Conservation (phyloP, 2,888 invertebrate species). For the Tethea ocularis region DNA sequence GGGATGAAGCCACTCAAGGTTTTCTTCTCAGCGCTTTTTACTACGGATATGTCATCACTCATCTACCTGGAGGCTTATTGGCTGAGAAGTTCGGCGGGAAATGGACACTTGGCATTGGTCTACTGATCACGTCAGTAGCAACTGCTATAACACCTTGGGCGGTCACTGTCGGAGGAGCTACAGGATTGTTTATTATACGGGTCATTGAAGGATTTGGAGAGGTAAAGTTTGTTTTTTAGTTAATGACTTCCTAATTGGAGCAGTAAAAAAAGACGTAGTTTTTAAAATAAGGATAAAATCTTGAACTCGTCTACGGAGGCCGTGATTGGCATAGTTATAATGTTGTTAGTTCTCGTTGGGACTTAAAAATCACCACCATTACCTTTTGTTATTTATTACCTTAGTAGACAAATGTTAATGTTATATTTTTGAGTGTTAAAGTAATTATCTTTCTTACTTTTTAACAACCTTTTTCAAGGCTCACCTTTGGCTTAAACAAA, state of each 20-base stretch:
- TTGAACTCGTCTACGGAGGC: not conserved
- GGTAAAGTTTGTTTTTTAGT: constrained; percentile 58
- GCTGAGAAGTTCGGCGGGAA: constrained; percentile 94
- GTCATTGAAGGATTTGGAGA: constrained; percentile 85
- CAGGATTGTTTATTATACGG: constrained; percentile 81
- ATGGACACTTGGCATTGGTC: constrained; percentile 90
- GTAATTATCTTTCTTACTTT: too few species aligned
- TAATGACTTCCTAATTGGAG: not conserved
- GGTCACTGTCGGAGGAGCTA: constrained; percentile 82
- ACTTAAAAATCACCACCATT: not conserved
- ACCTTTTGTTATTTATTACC: too few species aligned
- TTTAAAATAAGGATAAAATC: not conserved
- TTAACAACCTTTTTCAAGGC: too few species aligned
- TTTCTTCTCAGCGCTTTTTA: constrained; percentile 91
- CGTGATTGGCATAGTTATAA: not conserved
- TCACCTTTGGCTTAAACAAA: too few species aligned
- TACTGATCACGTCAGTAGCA: constrained; percentile 90
- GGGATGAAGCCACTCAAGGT: constrained; percentile 89
- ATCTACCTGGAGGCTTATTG: constrained; percentile 91
- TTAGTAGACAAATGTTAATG: too few species aligned
- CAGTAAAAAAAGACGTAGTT: not conserved
- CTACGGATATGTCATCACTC: constrained; percentile 92
- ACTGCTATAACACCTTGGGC: constrained; percentile 90
- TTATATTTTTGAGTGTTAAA: too few species aligned
- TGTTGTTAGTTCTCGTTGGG: not conserved